Evolutionary conservation across 2,888 invertebrate species (phyloP).

Genomic region (Bimastos eiseni): DNA sequence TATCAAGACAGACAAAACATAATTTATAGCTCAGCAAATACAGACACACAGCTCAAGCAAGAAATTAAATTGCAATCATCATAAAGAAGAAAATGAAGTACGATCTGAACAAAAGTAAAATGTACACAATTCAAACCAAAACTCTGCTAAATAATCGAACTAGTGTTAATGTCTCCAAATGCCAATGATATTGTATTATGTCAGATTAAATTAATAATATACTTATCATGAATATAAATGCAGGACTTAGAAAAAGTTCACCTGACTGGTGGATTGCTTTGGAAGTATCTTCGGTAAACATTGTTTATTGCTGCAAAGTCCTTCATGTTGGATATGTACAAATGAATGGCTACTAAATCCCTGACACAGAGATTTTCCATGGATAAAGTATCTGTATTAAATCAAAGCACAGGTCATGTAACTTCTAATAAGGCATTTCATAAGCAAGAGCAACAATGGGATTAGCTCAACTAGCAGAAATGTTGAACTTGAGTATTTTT

Average conservation of each 20-base stretch:
- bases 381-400: not conserved
- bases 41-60: too few species aligned
- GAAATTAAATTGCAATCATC: too few species aligned
- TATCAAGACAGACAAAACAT: too few species aligned
- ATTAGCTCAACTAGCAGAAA: not conserved
- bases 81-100: too few species aligned
- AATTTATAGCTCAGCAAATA: too few species aligned
- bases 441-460: not conserved
- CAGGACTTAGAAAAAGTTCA: constrained; percentile 38
- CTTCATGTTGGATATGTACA: constrained; percentile 82
- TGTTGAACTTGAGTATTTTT: not conserved
- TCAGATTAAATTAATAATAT: too few species aligned
- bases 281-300: constrained; percentile 76
- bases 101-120: too few species aligned
- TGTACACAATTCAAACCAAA: too few species aligned
- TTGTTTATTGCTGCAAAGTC: constrained; percentile 78
- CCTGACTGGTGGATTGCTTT: constrained; percentile 73
- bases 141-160: too few species aligned
- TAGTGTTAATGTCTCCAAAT: too few species aligned
- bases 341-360: constrained; percentile 79
- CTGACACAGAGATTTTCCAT: constrained; percentile 55
- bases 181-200: too few species aligned
- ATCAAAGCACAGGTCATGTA: not conserved
- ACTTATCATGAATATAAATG: too few species aligned
- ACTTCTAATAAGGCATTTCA: not conserved